Evolutionary conservation across 2,113 vertebrate genomes (phyloP).

Genomic region (Poeciliopsis prolifica): DNA sequence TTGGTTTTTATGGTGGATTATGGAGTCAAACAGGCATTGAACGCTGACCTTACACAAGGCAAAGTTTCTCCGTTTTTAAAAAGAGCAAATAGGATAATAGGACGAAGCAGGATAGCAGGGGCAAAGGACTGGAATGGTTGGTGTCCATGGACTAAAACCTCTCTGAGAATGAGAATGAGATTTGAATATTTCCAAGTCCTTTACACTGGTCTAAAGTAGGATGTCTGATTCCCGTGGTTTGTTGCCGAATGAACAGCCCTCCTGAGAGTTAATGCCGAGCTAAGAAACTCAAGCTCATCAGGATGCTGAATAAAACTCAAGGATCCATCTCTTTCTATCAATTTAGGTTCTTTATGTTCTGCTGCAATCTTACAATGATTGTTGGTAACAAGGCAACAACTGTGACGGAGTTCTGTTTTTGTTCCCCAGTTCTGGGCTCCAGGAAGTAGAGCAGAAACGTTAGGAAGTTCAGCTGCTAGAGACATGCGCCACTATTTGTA

Average conservation of each 20-base stretch:
- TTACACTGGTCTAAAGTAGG: conserved; percentile 14
- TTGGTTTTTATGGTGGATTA: conserved; percentile 78
- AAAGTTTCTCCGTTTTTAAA: conserved; percentile 65
- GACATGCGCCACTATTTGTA: conserved; percentile 8
- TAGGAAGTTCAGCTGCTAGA: conserved; percentile 28
- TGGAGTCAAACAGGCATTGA: conserved; percentile 72
- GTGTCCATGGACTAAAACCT: neutral
- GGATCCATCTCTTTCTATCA: conserved; percentile 4
- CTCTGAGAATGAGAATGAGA: neutral
- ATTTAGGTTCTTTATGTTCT: conserved; percentile 30
- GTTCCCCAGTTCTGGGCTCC: no score
- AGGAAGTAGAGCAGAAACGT: conserved; percentile 5
- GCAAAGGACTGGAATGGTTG: conserved; percentile 16
- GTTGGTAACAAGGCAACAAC: conserved; percentile 10
- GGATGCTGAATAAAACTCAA: conserved; percentile 8
- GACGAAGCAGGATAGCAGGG: conserved; percentile 18
- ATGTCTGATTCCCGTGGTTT: conserved; percentile 19
- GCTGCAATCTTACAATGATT: conserved; percentile 40
- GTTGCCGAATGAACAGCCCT: conserved; percentile 7
- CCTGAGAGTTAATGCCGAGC: conserved; percentile 6
- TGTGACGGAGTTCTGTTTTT: no score
- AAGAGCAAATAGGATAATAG: conserved; percentile 33
- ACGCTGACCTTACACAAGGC: conserved; percentile 79
- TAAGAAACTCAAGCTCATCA: neutral
- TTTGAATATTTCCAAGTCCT: conserved; percentile 17